Evolutionary conservation across 2,113 vertebrate species (phyloP).

Genomic region (Osmerus mordax): DNA sequence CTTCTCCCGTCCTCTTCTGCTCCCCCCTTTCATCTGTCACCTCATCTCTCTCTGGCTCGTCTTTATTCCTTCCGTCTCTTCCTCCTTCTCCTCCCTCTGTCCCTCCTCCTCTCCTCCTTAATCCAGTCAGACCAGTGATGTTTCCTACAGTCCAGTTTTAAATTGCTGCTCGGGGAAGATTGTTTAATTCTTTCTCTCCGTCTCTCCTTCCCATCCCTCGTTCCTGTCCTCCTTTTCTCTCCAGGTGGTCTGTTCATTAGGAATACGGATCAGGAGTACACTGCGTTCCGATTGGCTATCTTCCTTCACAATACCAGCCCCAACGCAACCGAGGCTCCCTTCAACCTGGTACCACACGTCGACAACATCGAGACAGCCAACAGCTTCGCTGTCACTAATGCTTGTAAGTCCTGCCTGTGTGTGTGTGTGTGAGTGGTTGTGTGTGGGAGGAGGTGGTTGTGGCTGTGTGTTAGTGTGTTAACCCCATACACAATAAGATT

Average conservation of each 20-base stretch:
- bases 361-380: conserved; percentile 99
- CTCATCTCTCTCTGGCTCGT: conserved; percentile 25
- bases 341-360: conserved; percentile 98
- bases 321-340: conserved; percentile 96
- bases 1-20: not conserved
- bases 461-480: not conserved
- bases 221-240: conserved; percentile 24
- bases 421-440: not conserved
- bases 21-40: not conserved
- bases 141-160: not conserved
- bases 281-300: conserved; percentile 95
- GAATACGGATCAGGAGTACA: conserved; percentile 99
- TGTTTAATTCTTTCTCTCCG: conserved; percentile 35
- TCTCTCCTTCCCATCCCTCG: conserved; percentile 21
- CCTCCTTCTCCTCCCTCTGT: conserved; percentile 3
- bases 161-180: not conserved
- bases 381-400: conserved; percentile 99
- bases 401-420: conserved; percentile 83
- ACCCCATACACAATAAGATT: not conserved
- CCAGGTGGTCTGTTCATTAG: conserved; percentile 98
- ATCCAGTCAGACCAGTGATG: not conserved
- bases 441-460: not conserved
- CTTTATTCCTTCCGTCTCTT: conserved; percentile 20
- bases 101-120: conserved; percentile 18
- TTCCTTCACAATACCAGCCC: conserved; percentile 99